Percentiles rank a stretch among this genome's conserved stretches.
phyloP scores from a whole-genome alignment of 2,888 invertebrate genomes.

The Pseudoips prasinana region DNA sequence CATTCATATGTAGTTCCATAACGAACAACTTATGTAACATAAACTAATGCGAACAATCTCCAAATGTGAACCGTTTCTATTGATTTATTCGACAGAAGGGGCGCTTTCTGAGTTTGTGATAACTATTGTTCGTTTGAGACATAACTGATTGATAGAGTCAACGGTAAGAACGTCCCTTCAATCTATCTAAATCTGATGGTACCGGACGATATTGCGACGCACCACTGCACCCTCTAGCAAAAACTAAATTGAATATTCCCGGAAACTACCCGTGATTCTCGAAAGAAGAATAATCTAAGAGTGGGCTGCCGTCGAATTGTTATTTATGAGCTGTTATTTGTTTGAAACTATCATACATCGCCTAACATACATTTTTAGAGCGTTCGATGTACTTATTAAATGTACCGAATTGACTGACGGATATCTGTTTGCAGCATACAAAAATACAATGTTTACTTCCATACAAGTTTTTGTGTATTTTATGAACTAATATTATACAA shows the following conservation, averaged over 20 bases:
- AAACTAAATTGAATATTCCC: constrained; percentile 59
- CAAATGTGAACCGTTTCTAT: constrained; percentile 20
- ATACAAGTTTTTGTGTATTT: no score
- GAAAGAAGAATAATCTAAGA: constrained; percentile 9
- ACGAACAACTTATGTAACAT: constrained; percentile 14
- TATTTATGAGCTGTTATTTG: constrained; percentile 17
- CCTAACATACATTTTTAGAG: no score
- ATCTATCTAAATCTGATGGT: constrained; percentile 46
- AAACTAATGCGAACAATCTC: constrained; percentile 28
- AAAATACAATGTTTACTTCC: no score
- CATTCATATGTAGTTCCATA: no score
- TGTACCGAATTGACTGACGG: no score
- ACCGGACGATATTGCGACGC: constrained; percentile 44
- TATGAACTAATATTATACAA: no score
- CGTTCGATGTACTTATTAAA: no score
- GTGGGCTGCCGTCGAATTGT: constrained; percentile 4
- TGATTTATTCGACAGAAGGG: constrained; percentile 30
- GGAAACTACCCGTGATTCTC: constrained; percentile 19
- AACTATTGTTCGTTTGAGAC: constrained; percentile 26
- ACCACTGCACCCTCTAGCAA: constrained; percentile 54
- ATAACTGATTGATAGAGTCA: constrained; percentile 44
- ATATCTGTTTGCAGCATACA: no score
- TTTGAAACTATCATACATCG: no score
- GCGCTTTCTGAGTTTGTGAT: constrained; percentile 18
- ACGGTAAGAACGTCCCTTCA: constrained; percentile 39